Evolutionary conservation across 1,140 invertebrate species (phyloP), one percentile per base, ranked within the genome.

Genomic region (Drosophila ercepeae): DNA sequence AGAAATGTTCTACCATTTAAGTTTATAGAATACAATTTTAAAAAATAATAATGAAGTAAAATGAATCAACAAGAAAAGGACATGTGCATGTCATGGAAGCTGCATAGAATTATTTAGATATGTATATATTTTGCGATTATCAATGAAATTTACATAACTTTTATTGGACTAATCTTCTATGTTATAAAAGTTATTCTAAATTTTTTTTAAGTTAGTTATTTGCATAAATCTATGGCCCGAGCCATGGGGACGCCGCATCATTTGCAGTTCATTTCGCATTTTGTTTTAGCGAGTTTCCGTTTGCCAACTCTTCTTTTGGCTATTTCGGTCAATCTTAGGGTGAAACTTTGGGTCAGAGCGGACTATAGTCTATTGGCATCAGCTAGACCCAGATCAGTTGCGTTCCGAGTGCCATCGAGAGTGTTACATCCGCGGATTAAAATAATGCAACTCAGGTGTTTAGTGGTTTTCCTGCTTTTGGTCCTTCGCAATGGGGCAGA

Each of bases 321-420:
- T 76, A 69, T 75, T 65, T 84, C 75, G 48, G 53, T 55, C 54
- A 52, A 50, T 4, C 53, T 14, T 75, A 51, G 65, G 54, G 82
- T 88, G 76, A 86, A 88, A 86, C 68, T 84, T 76, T 54, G 45
- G 55, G 44, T 63, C 51, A 69, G 65, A 54, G 42, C 70, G 34
- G 50, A 23, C 67, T 64, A 88, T 81, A 73, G 81, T 69, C 61
- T 44, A 59, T 67, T 61, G 36, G 61, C 18, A 32, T 52, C 8
- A 21, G 21, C 41, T 14, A 44, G 14, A 7, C 44, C 39, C 51
- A 50, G 59, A 61, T 86, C 76, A 86, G 83, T 89, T 71, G 48
- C 59, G 60, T 78, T 89, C 63, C 29, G 75, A 64, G 59, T 61
- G 61, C 58, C 48, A 48, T 45, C 50, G 63, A 50, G 84, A 52